phyloP scores from a whole-genome alignment of 2,888 invertebrate genomes.

The Syrista parreyssii region DNA sequence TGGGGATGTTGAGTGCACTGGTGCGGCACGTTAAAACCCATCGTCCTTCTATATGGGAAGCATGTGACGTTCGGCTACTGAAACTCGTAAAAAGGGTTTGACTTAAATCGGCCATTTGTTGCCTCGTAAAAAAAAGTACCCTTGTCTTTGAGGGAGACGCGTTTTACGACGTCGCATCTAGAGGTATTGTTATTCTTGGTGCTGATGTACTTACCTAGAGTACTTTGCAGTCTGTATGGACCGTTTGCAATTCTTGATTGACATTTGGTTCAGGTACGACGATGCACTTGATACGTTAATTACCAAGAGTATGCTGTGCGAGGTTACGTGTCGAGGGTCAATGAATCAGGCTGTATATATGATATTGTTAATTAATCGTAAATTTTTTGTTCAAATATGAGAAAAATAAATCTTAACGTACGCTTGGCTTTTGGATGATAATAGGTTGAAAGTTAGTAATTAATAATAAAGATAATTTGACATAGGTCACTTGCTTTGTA shows the following conservation, averaged over 20 bases:
- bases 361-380: background rate
- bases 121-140: slow-evolving; percentile 17
- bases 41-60: background rate
- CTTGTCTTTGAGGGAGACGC: background rate
- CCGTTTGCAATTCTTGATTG: background rate
- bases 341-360: background rate
- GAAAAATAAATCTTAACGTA: background rate
- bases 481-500: background rate
- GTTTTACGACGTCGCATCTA: background rate
- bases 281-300: background rate
- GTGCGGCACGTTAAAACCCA: background rate
- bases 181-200: background rate
- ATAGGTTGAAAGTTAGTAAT: background rate
- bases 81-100: slow-evolving; percentile 30
- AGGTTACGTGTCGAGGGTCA: background rate
- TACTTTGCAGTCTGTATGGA: background rate
- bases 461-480: background rate
- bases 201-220: background rate
- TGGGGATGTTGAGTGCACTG: background rate
- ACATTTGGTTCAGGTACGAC: background rate
- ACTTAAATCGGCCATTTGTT: slow-evolving; percentile 33
- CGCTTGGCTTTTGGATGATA: background rate
- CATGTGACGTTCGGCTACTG: background rate
- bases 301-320: background rate
- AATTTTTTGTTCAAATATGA: background rate